Evolutionary conservation across 1,140 invertebrate species (phyloP).

Genomic region (Uloborus diversus): DNA sequence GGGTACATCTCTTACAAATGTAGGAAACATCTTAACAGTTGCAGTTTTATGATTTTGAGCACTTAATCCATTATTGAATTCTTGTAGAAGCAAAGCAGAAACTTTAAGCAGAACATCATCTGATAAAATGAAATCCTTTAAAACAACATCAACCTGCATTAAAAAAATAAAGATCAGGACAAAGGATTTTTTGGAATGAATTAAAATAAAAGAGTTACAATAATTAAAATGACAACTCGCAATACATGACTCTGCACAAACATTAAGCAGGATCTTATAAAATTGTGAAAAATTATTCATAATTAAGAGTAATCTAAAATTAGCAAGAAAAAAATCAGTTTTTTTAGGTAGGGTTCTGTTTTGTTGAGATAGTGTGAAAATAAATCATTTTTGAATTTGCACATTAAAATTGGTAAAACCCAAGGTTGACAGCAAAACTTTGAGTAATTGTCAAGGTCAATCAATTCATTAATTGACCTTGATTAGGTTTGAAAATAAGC

Average conservation of each 20-base stretch:
- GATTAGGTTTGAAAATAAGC: too few species aligned
- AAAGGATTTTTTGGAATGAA: neutral
- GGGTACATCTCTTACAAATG: constrained; percentile 95
- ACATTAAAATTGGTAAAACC: too few species aligned
- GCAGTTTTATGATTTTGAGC: constrained; percentile 79
- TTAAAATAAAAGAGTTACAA: neutral
- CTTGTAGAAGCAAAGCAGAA: constrained; percentile 77
- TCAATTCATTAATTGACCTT: neutral
- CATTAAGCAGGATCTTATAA: too few species aligned
- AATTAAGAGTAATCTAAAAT: too few species aligned
- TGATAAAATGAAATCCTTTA: constrained; percentile 81
- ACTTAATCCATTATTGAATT: constrained; percentile 79
- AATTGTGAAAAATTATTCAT: too few species aligned
- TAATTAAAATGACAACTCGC: too few species aligned
- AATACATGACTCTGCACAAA: too few species aligned
- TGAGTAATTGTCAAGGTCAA: neutral
- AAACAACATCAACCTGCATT: constrained; percentile 85
- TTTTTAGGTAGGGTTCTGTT: too few species aligned
- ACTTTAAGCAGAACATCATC: constrained; percentile 82
- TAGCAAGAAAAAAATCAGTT: too few species aligned
- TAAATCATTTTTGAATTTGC: too few species aligned
- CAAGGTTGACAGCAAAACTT: neutral
- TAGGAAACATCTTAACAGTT: constrained; percentile 90
- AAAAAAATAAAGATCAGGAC: neutral
- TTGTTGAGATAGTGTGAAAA: too few species aligned